Evolutionary conservation across 1,140 invertebrate species (phyloP).

Genomic region (Achatina immaculata): DNA sequence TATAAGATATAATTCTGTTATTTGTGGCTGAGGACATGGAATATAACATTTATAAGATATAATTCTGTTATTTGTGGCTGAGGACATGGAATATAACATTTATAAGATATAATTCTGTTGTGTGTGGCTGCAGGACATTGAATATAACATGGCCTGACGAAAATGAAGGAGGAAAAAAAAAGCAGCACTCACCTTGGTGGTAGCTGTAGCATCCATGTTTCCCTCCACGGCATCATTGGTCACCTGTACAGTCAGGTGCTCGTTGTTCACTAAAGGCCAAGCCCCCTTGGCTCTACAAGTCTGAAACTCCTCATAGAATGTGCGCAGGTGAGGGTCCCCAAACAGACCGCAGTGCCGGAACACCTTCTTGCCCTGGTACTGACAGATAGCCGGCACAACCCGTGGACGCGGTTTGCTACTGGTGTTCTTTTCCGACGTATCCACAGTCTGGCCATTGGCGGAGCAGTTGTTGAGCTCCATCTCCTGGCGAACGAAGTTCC

Average conservation of each 20-base stretch:
- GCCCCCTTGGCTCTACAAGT: constrained; percentile 76
- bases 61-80: too few relatives aligned
- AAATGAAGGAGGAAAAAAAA: too few relatives aligned
- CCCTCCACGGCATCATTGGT: constrained; percentile 74
- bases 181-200: constrained; percentile 73
- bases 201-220: constrained; percentile 72
- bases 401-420: constrained; percentile 26
- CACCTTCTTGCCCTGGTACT: constrained; percentile 56
- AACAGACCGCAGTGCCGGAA: constrained; percentile 75
- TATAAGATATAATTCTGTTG: too few relatives aligned
- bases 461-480: constrained; percentile 69
- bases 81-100: too few relatives aligned
- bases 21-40: too few relatives aligned
- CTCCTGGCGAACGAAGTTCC: constrained; percentile 56
- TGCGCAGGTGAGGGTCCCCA: constrained; percentile 77
- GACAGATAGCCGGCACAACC: constrained; percentile 47
- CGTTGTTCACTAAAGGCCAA: constrained; percentile 77
- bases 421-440: background rate
- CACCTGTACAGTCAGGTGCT: constrained; percentile 76
- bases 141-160: too few relatives aligned
- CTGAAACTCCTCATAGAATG: constrained; percentile 74
- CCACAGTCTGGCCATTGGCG: constrained; percentile 46
- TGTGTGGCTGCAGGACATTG: too few relatives aligned
- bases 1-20: too few relatives aligned
- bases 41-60: too few relatives aligned